Conservation (phyloP, 35 echinoderm and acorn worm species). For the Heliocidaris tuberculata region DNA sequence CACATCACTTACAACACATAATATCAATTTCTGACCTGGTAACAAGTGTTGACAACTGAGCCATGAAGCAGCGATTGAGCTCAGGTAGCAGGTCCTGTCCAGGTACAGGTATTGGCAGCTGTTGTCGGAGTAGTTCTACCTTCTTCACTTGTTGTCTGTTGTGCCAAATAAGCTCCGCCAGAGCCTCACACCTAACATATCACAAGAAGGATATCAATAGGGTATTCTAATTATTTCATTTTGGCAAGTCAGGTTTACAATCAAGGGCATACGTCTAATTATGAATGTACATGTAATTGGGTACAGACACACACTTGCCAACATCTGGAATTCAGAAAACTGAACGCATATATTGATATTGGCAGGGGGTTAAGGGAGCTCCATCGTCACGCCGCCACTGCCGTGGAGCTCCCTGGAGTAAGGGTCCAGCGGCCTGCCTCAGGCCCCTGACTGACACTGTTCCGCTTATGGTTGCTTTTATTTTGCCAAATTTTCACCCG, state of each 20-base stretch:
- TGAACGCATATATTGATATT: no score
- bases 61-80: slow-evolving; percentile 82
- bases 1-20: no score
- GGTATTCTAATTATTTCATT: not conserved
- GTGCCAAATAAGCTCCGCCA: slow-evolving; percentile 96
- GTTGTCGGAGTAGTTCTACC: slow-evolving; percentile 83
- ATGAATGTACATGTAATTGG: no score
- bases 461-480: no score
- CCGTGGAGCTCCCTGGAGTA: no score
- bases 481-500: no score
- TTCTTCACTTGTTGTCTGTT: slow-evolving; percentile 96
- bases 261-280: not conserved
- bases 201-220: not conserved
- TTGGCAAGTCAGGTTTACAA: not conserved
- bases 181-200: slow-evolving; percentile 77
- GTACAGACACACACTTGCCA: no score
- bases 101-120: slow-evolving; percentile 81
- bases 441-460: no score
- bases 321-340: no score
- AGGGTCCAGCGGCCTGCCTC: no score
- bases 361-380: no score
- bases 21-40: slow-evolving; percentile 57
- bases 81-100: slow-evolving; percentile 76
- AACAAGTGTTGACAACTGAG: slow-evolving; percentile 90
- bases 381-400: no score